A percentile compares a stretch with the other conserved stretches of the same genome.
These are phyloP conservation scores for Hippolais icterina DNA, from an alignment of 2,113 vertebrate genomes.

Conservation along the genomic window DNA sequence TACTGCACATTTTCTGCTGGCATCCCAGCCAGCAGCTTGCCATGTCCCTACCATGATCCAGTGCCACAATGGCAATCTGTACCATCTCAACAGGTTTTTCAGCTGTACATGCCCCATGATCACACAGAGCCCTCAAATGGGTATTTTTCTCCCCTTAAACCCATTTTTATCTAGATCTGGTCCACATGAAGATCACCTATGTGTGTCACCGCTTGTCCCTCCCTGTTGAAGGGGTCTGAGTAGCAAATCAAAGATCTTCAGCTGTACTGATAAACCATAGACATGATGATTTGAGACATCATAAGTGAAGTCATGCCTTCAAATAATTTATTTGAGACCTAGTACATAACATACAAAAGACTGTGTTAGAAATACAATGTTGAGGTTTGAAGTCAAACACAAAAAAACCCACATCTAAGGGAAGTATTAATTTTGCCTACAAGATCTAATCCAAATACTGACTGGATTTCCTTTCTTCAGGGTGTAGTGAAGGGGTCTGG, in stretches of 20 bases:
- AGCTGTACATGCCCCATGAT: background rate
- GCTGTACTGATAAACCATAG: background rate
- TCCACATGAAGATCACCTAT: background rate
- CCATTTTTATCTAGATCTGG: background rate
- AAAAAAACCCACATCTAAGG: background rate
- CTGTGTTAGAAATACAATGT: background rate
- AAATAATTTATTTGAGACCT: background rate
- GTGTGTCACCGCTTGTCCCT: background rate
- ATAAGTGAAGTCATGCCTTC: background rate
- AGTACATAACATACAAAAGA: background rate
- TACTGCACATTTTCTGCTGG: background rate
- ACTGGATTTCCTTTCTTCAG: background rate
- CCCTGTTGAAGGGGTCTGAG: background rate
- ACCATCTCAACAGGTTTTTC: background rate
- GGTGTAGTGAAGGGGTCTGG: background rate
- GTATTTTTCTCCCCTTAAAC: background rate
- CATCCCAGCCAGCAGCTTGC: background rate
- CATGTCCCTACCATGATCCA: background rate
- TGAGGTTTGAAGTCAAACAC: background rate
- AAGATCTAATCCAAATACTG: background rate
- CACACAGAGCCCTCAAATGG: background rate
- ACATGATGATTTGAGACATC: background rate
- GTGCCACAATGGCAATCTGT: background rate
- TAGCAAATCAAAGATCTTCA: background rate
- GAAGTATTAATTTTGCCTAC: background rate